Evolutionary conservation across 2,797 vertebrate species (phyloP).

Genomic region (Psittacula derbiana): DNA sequence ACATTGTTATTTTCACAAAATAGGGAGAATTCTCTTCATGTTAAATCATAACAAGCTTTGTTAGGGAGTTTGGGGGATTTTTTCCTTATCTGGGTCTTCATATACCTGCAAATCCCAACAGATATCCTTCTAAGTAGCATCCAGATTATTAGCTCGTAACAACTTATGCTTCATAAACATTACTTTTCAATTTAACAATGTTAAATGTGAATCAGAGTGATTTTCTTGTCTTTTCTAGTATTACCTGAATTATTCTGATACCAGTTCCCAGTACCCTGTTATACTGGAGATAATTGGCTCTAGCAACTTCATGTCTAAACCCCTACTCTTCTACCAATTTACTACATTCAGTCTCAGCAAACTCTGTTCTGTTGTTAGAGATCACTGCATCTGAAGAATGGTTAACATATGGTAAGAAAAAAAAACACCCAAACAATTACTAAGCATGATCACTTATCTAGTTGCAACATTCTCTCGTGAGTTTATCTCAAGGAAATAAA

Average conservation of each 20-base stretch:
- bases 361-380: not conserved
- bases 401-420: not conserved
- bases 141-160: not conserved
- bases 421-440: not conserved
- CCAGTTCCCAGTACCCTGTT: not conserved
- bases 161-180: not conserved
- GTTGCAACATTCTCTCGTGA: not conserved
- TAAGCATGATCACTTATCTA: not conserved
- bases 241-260: not conserved
- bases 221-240: not conserved
- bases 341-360: not conserved
- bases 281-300: not conserved
- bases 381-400: not conserved
- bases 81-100: not conserved
- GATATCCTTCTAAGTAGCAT: not conserved
- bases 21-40: not conserved
- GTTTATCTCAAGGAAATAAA: not conserved
- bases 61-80: not conserved
- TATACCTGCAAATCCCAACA: not conserved
- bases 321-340: not conserved
- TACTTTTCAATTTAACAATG: not conserved
- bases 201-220: not conserved
- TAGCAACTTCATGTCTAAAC: not conserved
- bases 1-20: not conserved
- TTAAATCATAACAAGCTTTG: not conserved